These are phyloP conservation scores for Coptotermes formosanus DNA, from an alignment of 1,140 invertebrate species.

Conservation along the genomic window DNA sequence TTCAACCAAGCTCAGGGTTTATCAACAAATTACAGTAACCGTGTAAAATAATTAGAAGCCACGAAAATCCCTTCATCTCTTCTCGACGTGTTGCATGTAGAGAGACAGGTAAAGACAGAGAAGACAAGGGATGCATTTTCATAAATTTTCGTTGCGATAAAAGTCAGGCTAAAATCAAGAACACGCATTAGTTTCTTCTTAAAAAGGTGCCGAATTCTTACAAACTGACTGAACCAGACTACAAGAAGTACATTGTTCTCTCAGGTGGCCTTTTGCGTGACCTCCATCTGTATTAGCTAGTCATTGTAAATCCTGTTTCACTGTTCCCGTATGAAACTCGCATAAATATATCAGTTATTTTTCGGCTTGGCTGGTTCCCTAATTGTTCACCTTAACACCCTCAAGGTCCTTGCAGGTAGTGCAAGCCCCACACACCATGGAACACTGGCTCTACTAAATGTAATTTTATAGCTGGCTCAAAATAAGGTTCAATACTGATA, in stretches of 20 bases:
- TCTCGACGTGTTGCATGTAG: too few relatives aligned
- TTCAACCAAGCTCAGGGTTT: too few relatives aligned
- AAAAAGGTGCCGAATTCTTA: not conserved
- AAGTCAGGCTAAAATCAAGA: too few relatives aligned
- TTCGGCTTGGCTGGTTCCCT: not conserved
- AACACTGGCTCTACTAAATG: not conserved
- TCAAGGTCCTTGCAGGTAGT: not conserved
- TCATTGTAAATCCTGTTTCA: not conserved
- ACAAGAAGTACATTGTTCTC: not conserved
- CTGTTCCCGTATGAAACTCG: not conserved
- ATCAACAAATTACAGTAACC: too few relatives aligned
- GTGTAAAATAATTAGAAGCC: too few relatives aligned
- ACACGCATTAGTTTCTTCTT: too few relatives aligned
- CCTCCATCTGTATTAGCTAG: not conserved
- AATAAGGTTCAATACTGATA: too few relatives aligned
- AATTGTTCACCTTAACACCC: not conserved
- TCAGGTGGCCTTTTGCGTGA: not conserved
- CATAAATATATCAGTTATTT: not conserved
- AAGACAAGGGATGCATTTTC: too few relatives aligned
- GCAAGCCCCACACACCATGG: not conserved
- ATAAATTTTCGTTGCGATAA: too few relatives aligned
- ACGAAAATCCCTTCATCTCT: too few relatives aligned
- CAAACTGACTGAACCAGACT: slow-evolving; percentile 1
- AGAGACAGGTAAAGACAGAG: too few relatives aligned
- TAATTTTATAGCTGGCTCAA: not conserved